A percentile compares a stretch with the other conserved stretches of the same genome.
Evolutionary conservation across 2,113 vertebrate genomes (phyloP).

Genomic region (Orthonyx spaldingii): DNA sequence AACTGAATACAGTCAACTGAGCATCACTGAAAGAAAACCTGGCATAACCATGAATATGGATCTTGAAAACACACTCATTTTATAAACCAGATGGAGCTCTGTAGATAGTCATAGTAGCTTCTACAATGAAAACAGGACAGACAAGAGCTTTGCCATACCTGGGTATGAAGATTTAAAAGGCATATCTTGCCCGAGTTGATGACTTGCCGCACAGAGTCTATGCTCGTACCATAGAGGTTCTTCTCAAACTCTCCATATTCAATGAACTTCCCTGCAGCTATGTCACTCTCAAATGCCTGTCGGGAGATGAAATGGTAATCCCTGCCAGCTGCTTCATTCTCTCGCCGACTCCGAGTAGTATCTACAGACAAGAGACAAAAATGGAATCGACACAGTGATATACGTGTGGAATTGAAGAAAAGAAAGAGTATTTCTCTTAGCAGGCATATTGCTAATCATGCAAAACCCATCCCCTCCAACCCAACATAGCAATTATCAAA

Average conservation of each 20-base stretch:
- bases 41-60: background rate
- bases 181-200: slow-evolving; percentile 93
- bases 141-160: slow-evolving; percentile 74
- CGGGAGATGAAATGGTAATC: slow-evolving; percentile 93
- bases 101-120: background rate
- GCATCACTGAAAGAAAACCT: background rate
- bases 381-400: background rate
- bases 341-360: slow-evolving; percentile 85
- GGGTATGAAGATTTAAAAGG: slow-evolving; percentile 88
- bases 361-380: slow-evolving; percentile 71
- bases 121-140: background rate
- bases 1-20: background rate
- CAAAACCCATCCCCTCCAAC: background rate
- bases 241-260: slow-evolving; percentile 93
- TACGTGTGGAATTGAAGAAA: background rate
- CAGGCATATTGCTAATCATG: background rate
- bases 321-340: slow-evolving; percentile 86
- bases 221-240: slow-evolving; percentile 92
- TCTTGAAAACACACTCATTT: background rate
- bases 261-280: slow-evolving; percentile 86
- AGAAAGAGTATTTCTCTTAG: background rate
- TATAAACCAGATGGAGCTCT: background rate
- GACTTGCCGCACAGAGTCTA: slow-evolving; percentile 89
- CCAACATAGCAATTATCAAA: background rate
- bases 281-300: slow-evolving; percentile 83